Evolutionary conservation across 1,140 invertebrate species (phyloP).

Genomic region (Leptonema lineaticorne): DNA sequence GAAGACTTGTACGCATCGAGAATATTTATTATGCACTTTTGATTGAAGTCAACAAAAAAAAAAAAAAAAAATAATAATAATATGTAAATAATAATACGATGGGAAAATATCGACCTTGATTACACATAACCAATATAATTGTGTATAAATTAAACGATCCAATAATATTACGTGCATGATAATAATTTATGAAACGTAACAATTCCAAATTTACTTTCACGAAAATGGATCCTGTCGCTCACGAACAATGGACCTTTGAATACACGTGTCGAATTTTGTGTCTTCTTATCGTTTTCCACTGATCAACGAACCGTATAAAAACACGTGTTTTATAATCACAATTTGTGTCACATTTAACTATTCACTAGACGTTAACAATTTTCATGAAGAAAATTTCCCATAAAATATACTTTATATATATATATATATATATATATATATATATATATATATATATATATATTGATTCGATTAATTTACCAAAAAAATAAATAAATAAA

Average conservation of each 20-base stretch:
- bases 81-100: neutral
- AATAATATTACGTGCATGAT: constrained; percentile 2
- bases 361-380: too few relatives aligned
- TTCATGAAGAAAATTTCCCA: too few relatives aligned
- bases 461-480: too few relatives aligned
- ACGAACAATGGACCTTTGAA: constrained; percentile 1
- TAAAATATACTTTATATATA: too few relatives aligned
- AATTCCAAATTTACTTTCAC: neutral
- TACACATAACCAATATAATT: constrained; percentile 7
- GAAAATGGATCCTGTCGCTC: neutral
- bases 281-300: constrained; percentile 17
- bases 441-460: too few relatives aligned
- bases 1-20: neutral
- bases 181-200: constrained; percentile 9
- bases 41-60: neutral
- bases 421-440: too few relatives aligned
- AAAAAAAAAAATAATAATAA: neutral
- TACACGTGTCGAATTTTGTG: constrained; percentile 23
- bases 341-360: constrained; percentile 12
- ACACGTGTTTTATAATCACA: constrained; percentile 25
- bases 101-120: constrained; percentile 10
- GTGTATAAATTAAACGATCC: neutral
- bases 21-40: too few relatives aligned
- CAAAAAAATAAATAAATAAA: too few relatives aligned
- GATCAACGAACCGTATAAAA: constrained; percentile 19